A percentile compares a stretch with the other conserved stretches of the same genome.
Evolutionary conservation across 2,113 vertebrate genomes (phyloP).

Genomic region (Pangasianodon hypophthalmus): DNA sequence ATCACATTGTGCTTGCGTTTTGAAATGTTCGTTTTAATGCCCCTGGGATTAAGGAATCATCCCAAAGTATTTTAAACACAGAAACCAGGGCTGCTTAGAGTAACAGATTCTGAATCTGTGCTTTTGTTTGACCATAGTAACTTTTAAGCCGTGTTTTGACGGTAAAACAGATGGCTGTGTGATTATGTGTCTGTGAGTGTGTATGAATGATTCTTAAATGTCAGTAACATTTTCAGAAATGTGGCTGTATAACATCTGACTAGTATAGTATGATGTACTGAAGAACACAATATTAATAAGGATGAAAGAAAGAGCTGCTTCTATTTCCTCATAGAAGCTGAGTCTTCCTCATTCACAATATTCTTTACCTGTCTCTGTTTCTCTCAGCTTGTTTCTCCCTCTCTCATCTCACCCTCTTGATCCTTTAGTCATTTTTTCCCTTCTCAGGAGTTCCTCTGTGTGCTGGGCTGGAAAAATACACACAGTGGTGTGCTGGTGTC

Average conservation of each 20-base stretch:
- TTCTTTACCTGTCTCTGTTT: neutral
- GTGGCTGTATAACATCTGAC: neutral
- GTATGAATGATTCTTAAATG: neutral
- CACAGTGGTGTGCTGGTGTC: neutral
- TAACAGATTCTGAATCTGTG: conserved; percentile 28
- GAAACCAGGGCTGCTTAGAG: conserved; percentile 9
- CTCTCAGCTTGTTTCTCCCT: neutral
- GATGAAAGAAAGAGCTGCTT: neutral
- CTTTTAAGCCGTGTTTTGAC: neutral
- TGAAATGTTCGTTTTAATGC: conserved; percentile 25
- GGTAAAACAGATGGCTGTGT: conserved; percentile 2
- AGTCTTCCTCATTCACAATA: neutral
- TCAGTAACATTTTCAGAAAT: neutral
- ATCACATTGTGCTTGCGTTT: conserved; percentile 36
- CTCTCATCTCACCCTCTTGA: conserved; percentile 3
- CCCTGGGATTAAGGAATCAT: conserved; percentile 10
- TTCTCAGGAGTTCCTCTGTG: conserved; percentile 1
- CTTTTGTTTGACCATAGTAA: neutral
- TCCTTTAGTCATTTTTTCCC: neutral
- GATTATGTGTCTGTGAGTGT: neutral
- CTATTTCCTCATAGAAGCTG: neutral
- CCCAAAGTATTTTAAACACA: conserved; percentile 19
- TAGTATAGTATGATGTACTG: neutral
- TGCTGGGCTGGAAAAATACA: neutral
- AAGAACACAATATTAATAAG: neutral